These are phyloP conservation scores for Acanthosepion esculentum DNA, from an alignment of 2,888 invertebrate genomes.

Conservation along the genomic window DNA sequence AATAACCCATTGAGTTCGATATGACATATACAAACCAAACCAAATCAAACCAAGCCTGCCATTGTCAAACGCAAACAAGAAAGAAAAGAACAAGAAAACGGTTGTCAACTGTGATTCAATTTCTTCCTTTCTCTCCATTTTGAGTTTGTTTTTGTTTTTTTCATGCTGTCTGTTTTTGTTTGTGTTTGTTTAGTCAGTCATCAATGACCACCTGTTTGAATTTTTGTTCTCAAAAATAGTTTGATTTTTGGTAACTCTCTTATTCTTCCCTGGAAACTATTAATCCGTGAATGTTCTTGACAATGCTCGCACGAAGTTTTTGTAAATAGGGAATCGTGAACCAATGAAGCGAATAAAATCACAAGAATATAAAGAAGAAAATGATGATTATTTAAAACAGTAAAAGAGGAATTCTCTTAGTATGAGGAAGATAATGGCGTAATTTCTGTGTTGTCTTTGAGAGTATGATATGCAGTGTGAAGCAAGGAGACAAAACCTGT, in stretches of 20 bases:
- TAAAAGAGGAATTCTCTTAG: background rate
- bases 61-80: background rate
- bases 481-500: background rate
- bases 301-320: background rate
- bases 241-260: background rate
- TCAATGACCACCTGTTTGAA: background rate
- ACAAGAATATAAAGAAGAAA: background rate
- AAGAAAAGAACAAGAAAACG: background rate
- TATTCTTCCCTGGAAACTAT: background rate
- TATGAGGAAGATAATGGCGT: background rate
- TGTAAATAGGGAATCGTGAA: background rate
- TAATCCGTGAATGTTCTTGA: background rate
- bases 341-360: background rate
- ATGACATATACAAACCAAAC: too few relatives aligned
- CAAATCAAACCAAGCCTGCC: too few relatives aligned
- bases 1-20: too few relatives aligned
- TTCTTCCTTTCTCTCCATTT: background rate
- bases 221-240: background rate
- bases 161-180: background rate
- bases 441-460: background rate
- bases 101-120: background rate
- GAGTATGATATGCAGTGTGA: background rate
- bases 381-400: background rate
- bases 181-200: background rate
- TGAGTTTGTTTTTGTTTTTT: background rate